These are phyloP conservation scores for Rhodinocichla rosea DNA, from an alignment of 2,113 vertebrate genomes.

Conservation along the genomic window DNA sequence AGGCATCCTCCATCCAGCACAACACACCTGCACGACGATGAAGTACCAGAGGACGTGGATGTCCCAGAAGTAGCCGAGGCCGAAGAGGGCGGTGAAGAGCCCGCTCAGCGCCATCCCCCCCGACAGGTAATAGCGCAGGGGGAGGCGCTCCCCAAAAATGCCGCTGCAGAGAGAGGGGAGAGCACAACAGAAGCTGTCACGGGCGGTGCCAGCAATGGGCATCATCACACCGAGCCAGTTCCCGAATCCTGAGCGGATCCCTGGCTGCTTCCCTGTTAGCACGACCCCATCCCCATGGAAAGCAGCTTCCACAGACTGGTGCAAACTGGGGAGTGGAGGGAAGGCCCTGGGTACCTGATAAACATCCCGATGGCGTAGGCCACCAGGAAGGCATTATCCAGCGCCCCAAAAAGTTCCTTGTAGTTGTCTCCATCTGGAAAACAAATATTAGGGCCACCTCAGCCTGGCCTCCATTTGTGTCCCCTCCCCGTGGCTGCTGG, in stretches of 20 bases:
- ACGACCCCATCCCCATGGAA: fast-evolving
- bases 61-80: slow-evolving; percentile 90
- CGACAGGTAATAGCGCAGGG: slow-evolving; percentile 90
- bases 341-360: slow-evolving; percentile 79
- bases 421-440: slow-evolving; percentile 88
- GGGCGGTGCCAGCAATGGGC: fast-evolving
- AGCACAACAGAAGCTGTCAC: fast-evolving
- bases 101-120: slow-evolving; percentile 90
- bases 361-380: slow-evolving; percentile 98
- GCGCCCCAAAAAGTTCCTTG: slow-evolving; percentile 83
- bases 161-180: slow-evolving; percentile 72
- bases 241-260: fast-evolving
- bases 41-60: slow-evolving; percentile 92
- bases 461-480: neutral
- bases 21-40: slow-evolving; percentile 85
- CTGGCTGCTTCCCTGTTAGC: neutral
- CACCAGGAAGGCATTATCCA: slow-evolving; percentile 95
- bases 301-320: neutral
- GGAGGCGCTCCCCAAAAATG: slow-evolving; percentile 94
- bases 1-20: no score
- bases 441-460: neutral
- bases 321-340: neutral
- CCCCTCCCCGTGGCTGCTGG: fast-evolving
- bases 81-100: slow-evolving; percentile 87
- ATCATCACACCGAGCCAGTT: fast-evolving